Base-by-base conservation (phyloP, 2,113 vertebrate species). In the Crotalus viridis region DNA sequence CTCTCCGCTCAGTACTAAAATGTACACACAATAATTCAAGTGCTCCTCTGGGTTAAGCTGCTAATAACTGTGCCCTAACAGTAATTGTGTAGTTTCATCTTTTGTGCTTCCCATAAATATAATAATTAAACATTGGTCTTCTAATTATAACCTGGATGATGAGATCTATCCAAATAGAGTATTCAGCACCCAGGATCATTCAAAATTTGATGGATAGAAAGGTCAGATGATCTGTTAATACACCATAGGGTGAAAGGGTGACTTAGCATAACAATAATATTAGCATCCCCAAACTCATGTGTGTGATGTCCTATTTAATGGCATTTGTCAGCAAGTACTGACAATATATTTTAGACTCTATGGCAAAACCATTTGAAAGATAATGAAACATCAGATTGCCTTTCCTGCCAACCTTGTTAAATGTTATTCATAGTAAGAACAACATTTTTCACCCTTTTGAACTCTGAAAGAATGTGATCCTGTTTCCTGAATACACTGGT, bases 71-170 rank as follows among this genome's bases (percentile, higher is more conserved):
- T 95, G 93, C 94, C 92, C 96, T 93, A 95, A 52, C 54, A 91
- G 43, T 93, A 95, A 96, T 93, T 96, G 93, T 93, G 96, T 95
- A 90, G 85, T 92, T 95, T 94, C 92, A 91, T 96, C 88, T 94
- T 95, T 96, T 97, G 90, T 90, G 96, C 93, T 97, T 93, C 93
- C 74, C 85, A 94, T 88, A 97, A 96, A 94, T 94, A 85, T 64
- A 96, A 96, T 95, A 90, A 96, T 96, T 97, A 96, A 97, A 96
- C 92, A 95, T 57, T 94, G 89, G 56, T 55, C 90, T 95, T 94
- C 94, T 97, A 97, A 96, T 97, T 97, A 96, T 91, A 96, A 94
- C 91, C 94, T 91, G 85, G 89, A 94, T 95, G 95, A 94, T 95
- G 90, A 95, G 91, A 89, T 96, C 94, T 94, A 69, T 95, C 95